Evolutionary conservation across 2,797 vertebrate species (phyloP).

Genomic region (Holocentrus rufus): DNA sequence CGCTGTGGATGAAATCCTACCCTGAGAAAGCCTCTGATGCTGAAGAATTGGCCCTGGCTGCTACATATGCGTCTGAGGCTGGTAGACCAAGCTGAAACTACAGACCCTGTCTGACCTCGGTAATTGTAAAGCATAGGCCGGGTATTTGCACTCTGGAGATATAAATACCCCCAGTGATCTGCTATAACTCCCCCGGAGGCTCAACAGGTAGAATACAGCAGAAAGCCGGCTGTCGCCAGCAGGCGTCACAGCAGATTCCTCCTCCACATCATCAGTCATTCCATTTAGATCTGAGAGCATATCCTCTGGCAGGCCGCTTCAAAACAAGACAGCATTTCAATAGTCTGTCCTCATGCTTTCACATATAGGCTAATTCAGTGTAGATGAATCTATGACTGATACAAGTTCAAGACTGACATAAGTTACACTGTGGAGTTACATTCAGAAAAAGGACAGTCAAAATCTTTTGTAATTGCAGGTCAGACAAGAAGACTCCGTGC

Average conservation of each 20-base stretch:
- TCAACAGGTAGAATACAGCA: conserved; percentile 71
- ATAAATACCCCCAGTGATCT: conserved; percentile 72
- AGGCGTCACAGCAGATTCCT: conserved; percentile 63
- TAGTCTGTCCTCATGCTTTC: not conserved
- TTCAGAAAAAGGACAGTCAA: not conserved
- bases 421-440: not conserved
- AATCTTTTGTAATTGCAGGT: conserved; percentile 58
- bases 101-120: conserved; percentile 62
- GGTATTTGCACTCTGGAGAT: conserved; percentile 60
- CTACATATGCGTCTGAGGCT: conserved; percentile 26
- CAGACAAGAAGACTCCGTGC: conserved; percentile 59
- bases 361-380: not conserved
- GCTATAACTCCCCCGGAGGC: conserved; percentile 64
- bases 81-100: conserved; percentile 40
- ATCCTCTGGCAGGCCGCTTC: conserved; percentile 18
- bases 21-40: conserved; percentile 59
- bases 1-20: conserved; percentile 68
- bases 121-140: conserved; percentile 65
- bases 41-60: conserved; percentile 51
- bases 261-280: conserved; percentile 64
- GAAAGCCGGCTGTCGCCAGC: conserved; percentile 68
- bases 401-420: not conserved
- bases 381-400: not conserved
- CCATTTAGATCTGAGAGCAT: conserved; percentile 43
- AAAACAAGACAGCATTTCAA: conserved; percentile 29